phyloP scores from a whole-genome alignment of 30 jellyfish, hydroid and myxozoan species.

The Rhopilema esculentum region DNA sequence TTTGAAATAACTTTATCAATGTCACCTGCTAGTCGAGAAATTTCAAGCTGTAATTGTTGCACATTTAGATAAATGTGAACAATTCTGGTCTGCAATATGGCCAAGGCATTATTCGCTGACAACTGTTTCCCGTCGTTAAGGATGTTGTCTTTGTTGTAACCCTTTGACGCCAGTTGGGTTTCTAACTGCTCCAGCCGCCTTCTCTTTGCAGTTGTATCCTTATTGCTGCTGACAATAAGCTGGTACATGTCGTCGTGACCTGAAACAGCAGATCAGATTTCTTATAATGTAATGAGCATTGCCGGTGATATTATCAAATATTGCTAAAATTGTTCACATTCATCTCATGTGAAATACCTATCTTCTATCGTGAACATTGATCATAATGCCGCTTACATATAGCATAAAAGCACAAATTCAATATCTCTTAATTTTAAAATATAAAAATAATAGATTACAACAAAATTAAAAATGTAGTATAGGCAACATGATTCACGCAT shows the following conservation, averaged over 20 bases:
- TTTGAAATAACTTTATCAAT: too few species aligned
- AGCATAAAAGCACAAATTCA: too few species aligned
- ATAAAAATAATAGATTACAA: too few species aligned
- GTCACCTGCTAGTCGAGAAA: too few species aligned
- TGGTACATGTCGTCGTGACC: background rate
- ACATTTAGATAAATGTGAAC: background rate
- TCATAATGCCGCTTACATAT: too few species aligned
- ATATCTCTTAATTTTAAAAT: too few species aligned
- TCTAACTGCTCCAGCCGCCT: background rate
- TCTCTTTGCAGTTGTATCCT: background rate
- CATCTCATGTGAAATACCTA: too few species aligned
- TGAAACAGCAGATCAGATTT: too few species aligned
- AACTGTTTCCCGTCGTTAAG: background rate
- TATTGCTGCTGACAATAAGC: background rate
- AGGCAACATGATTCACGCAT: too few species aligned
- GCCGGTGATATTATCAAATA: too few species aligned
- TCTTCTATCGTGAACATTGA: too few species aligned
- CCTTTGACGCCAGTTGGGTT: background rate
- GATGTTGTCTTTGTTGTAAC: background rate
- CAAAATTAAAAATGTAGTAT: too few species aligned
- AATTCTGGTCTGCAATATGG: background rate
- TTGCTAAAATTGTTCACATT: background rate
- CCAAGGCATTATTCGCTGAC: background rate
- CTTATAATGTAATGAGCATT: conserved; percentile 1
- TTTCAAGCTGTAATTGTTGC: background rate